A percentile compares a stretch with the other conserved stretches of the same genome.
Conservation (phyloP, 1,140 invertebrate genomes). For the Brachionus plicatilis region DNA sequence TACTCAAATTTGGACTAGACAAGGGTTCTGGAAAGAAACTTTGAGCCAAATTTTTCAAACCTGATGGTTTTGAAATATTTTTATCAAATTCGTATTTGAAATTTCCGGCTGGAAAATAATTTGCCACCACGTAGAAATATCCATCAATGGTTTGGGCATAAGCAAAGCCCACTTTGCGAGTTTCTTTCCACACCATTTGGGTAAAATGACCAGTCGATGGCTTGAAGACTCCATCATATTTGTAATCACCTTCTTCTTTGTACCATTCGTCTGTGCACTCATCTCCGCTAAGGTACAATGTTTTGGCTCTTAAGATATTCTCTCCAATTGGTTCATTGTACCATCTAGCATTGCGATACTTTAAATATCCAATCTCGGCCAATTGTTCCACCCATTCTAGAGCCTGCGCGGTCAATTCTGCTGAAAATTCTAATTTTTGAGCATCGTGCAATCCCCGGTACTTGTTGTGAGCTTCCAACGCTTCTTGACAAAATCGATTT, state of each 20-base stretch:
- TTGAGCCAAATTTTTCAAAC: not conserved
- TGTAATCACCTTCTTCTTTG: constrained; percentile 44
- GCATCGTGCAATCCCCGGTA: constrained; percentile 67
- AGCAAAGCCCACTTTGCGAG: constrained; percentile 23
- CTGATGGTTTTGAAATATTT: constrained; percentile 5
- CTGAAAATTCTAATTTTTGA: constrained; percentile 64
- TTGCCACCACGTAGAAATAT: constrained; percentile 9
- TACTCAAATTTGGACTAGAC: not conserved
- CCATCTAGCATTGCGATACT: constrained; percentile 60
- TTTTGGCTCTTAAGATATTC: constrained; percentile 18
- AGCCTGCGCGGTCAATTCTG: constrained; percentile 64
- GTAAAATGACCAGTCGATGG: constrained; percentile 37
- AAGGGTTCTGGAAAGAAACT: not conserved
- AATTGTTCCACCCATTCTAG: constrained; percentile 73
- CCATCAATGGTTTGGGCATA: constrained; percentile 11
- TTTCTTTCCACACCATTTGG: constrained; percentile 36
- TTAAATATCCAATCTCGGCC: constrained; percentile 63
- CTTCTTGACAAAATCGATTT: constrained; percentile 56
- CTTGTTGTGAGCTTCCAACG: constrained; percentile 68
- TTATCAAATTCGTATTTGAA: not conserved
- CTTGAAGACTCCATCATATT: constrained; percentile 57
- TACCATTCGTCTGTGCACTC: constrained; percentile 14
- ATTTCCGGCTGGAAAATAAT: constrained; percentile 40
- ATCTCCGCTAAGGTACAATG: not conserved
- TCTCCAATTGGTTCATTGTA: constrained; percentile 23